These are phyloP conservation scores for Pterobdella sp. DNA, from an alignment of 2,888 invertebrate species.

Conservation along the genomic window DNA sequence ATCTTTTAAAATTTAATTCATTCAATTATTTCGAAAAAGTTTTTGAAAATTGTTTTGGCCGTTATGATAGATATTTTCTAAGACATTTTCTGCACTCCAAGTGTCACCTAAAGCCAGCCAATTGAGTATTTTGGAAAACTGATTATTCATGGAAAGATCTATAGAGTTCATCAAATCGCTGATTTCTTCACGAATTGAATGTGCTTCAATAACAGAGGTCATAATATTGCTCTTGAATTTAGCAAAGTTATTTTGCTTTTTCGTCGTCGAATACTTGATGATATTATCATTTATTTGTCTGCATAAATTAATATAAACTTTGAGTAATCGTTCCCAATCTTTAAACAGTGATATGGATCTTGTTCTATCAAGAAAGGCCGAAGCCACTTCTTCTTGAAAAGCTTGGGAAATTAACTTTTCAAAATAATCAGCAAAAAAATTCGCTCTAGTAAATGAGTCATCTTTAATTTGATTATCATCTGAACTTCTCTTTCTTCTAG, in stretches of 20 bases:
- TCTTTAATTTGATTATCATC: background rate
- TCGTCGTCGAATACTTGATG: background rate
- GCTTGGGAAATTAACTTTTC: background rate
- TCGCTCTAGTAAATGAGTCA: background rate
- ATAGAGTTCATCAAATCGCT: background rate
- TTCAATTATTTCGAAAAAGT: no score
- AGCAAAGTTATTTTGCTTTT: background rate
- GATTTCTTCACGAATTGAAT: background rate
- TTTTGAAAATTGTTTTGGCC: no score
- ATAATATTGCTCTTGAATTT: background rate
- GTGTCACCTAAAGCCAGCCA: background rate
- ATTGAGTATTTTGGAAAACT: background rate
- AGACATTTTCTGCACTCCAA: background rate
- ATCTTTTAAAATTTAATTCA: no score
- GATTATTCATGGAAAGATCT: background rate
- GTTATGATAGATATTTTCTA: no score
- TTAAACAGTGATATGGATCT: background rate
- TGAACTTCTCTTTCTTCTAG: background rate
- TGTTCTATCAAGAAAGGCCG: background rate
- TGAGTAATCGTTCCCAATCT: background rate
- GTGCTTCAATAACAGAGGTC: background rate
- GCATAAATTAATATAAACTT: background rate
- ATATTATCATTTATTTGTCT: background rate
- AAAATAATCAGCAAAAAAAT: background rate
- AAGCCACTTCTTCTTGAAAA: conserved; percentile 1